Conservation (phyloP, 2,888 invertebrate genomes). For the Aricia artaxerxes region DNA sequence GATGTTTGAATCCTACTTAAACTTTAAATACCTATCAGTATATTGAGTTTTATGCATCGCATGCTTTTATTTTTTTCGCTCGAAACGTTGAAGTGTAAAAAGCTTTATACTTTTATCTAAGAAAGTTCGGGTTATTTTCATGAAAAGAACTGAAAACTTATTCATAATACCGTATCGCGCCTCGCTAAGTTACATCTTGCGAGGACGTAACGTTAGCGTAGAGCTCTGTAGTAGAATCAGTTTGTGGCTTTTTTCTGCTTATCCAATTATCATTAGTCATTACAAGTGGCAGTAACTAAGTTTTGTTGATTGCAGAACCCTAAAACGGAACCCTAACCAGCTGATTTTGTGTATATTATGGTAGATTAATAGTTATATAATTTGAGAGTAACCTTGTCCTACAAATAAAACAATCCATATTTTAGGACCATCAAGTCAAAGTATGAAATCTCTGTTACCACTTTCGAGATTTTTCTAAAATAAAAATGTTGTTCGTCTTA, state of each 20-base stretch:
- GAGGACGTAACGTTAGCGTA: not conserved
- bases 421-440: too few relatives aligned
- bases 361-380: too few relatives aligned
- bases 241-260: not conserved
- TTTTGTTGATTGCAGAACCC: too few relatives aligned
- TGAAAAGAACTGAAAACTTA: slow-evolving; percentile 5
- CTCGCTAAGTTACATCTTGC: not conserved
- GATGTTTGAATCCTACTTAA: slow-evolving; percentile 20
- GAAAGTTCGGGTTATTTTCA: slow-evolving; percentile 18
- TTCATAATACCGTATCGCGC: not conserved
- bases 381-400: too few relatives aligned
- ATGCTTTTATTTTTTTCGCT: slow-evolving; percentile 12
- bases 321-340: too few relatives aligned
- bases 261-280: not conserved
- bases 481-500: too few relatives aligned
- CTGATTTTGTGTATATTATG: too few relatives aligned
- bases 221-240: not conserved
- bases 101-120: slow-evolving; percentile 19
- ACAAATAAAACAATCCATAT: too few relatives aligned
- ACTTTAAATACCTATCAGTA: slow-evolving; percentile 7
- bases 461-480: too few relatives aligned
- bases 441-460: too few relatives aligned
- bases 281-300: too few relatives aligned
- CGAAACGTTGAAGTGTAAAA: slow-evolving; percentile 24
- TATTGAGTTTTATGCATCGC: not conserved